These are phyloP conservation scores for Drosophila hamatofila DNA, from an alignment of 2,888 invertebrate genomes.

Conservation along the genomic window DNA sequence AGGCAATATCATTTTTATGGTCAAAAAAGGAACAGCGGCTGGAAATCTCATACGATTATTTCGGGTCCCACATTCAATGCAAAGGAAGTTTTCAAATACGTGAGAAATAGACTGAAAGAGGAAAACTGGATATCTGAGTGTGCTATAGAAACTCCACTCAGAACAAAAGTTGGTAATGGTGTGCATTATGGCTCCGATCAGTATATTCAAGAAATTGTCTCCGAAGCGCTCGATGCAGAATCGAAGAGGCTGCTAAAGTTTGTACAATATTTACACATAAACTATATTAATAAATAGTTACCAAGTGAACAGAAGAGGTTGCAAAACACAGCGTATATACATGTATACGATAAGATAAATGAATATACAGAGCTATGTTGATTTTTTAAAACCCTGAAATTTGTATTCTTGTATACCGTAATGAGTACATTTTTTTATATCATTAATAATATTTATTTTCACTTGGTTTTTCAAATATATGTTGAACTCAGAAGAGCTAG, in stretches of 20 bases:
- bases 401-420: too few species aligned
- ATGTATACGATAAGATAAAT: too few species aligned
- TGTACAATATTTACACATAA: conserved; percentile 2
- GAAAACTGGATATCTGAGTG: conserved; percentile 32
- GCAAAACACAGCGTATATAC: too few species aligned
- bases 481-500: too few species aligned
- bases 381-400: too few species aligned
- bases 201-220: conserved; percentile 22
- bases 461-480: too few species aligned
- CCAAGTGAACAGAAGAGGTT: too few species aligned
- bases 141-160: conserved; percentile 15
- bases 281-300: not conserved
- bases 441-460: too few species aligned
- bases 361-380: too few species aligned
- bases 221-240: not conserved
- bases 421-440: too few species aligned
- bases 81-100: not conserved
- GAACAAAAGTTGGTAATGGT: not conserved
- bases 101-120: conserved; percentile 12
- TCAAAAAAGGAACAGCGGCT: not conserved
- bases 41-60: not conserved
- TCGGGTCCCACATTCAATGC: conserved; percentile 8
- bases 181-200: not conserved
- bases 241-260: not conserved
- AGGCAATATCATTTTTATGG: conserved; percentile 24